These are phyloP conservation scores for Pelagia noctiluca DNA, from an alignment of 30 jellyfish, hydroid and myxozoan species.

Conservation along the genomic window DNA sequence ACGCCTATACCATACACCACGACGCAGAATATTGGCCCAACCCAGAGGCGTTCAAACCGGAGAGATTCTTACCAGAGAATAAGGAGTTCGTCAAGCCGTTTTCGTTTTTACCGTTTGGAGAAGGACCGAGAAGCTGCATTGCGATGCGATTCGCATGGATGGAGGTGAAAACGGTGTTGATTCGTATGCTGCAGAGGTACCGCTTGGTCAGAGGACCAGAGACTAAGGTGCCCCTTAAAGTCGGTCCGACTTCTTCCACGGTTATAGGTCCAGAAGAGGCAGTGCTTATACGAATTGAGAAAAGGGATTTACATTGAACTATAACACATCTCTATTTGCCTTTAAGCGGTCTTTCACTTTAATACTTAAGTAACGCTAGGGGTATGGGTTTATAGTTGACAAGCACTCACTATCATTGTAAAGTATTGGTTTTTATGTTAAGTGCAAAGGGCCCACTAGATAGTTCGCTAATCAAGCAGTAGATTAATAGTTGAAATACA, in stretches of 20 bases:
- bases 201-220: slow-evolving; percentile 65
- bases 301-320: too few relatives aligned
- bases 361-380: too few relatives aligned
- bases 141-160: slow-evolving; percentile 75
- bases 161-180: slow-evolving; percentile 59
- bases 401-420: too few relatives aligned
- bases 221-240: slow-evolving; percentile 53
- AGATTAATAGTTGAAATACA: too few relatives aligned
- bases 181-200: slow-evolving; percentile 44
- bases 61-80: slow-evolving; percentile 73
- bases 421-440: too few relatives aligned
- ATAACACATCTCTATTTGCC: too few relatives aligned
- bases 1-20: slow-evolving; percentile 65
- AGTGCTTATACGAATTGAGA: slow-evolving; percentile 48
- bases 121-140: slow-evolving; percentile 75
- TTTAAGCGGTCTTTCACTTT: too few relatives aligned
- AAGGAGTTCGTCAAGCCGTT: slow-evolving; percentile 49
- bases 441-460: too few relatives aligned
- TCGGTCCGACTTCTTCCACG: slow-evolving; percentile 24
- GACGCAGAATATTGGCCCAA: slow-evolving; percentile 70
- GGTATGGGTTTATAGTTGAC: too few relatives aligned
- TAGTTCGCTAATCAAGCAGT: too few relatives aligned
- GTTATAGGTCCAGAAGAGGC: slow-evolving; percentile 67
- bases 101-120: slow-evolving; percentile 72
- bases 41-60: slow-evolving; percentile 76